Base-by-base conservation (phyloP, 2,113 vertebrate species). In the Carollia perspicillata region DNA sequence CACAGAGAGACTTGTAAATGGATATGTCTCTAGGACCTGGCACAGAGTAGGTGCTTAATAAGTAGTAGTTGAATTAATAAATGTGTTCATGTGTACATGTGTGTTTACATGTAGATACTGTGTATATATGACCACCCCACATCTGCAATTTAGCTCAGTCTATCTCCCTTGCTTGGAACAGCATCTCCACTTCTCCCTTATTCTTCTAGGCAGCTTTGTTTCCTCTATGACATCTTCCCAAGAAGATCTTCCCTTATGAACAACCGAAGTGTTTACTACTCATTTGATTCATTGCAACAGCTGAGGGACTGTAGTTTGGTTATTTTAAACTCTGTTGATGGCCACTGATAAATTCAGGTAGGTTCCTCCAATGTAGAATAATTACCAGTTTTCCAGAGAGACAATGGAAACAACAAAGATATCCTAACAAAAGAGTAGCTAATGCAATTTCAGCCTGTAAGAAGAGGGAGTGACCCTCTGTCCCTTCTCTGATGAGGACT, bases 281-380 rank as follows among this genome's bases (percentile, higher is more conserved):
- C 65, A 58, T 75, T 84, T 69, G 44, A 92, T 90, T 95, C 42
- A 83, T 58, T 78, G 58, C 71, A 23, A 88, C 22, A 84, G 18
- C 28, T 63, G 40, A 20, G 26, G 55, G 55, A 83, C 9, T 47
- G 33, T 66, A 66, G 2, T 66, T 66, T 66, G 33, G 16, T 66
- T 66, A 66, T 66, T 66, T 66, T 66, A 66, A n/a, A 66, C 65
- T 66, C 65, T 66, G 65, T 35, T 93, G 10, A 71, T 42, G 65
- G 47, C 44, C 40, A 65, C 44, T 79, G 58, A 84, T 75, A 69
- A 96, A 93, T 90, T 69, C 16, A 1, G 37, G 22, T 88, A 65
- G 65, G 6, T 91, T 88, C 86, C 78, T 89, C 68, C 53, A 74
- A 89, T 37, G 44, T 83, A 91, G 75, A 93, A 81, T 75, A 42